phyloP scores from a whole-genome alignment of 2,113 vertebrate species.

The Myotis davidii region DNA sequence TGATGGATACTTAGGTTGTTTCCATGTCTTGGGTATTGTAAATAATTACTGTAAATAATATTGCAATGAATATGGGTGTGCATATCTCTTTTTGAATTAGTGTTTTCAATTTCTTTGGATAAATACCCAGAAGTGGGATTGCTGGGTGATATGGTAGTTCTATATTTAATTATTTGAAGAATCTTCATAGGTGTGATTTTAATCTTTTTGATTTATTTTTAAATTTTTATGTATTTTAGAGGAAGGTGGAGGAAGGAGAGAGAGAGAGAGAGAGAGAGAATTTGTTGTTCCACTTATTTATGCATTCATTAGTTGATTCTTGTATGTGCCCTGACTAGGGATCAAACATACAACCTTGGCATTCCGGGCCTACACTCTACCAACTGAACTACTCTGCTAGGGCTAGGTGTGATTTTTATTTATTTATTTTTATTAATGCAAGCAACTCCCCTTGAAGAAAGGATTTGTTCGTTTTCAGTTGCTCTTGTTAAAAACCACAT shows the following conservation, averaged over 20 bases:
- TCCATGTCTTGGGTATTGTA: background rate
- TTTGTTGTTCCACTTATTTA: background rate
- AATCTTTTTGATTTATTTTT: background rate
- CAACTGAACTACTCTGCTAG: background rate
- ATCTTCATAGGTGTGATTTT: background rate
- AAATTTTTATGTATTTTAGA: background rate
- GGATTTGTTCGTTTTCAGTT: background rate
- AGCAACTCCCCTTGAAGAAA: background rate
- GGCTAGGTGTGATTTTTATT: background rate
- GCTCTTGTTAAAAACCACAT: background rate
- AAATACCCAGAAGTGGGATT: background rate
- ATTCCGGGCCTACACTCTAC: background rate
- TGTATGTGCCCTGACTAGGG: background rate
- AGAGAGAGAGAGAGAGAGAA: background rate
- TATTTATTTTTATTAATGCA: background rate
- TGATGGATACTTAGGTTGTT: too few relatives aligned
- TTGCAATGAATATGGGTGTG: background rate
- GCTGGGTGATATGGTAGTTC: background rate
- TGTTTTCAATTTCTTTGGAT: background rate
- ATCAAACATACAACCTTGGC: background rate
- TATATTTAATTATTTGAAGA: background rate
- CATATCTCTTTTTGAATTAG: background rate
- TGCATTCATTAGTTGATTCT: background rate
- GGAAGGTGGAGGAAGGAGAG: background rate
- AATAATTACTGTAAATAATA: background rate